Base-by-base conservation (phyloP, 1,140 invertebrate genomes). In the Neodiprion lecontei region DNA sequence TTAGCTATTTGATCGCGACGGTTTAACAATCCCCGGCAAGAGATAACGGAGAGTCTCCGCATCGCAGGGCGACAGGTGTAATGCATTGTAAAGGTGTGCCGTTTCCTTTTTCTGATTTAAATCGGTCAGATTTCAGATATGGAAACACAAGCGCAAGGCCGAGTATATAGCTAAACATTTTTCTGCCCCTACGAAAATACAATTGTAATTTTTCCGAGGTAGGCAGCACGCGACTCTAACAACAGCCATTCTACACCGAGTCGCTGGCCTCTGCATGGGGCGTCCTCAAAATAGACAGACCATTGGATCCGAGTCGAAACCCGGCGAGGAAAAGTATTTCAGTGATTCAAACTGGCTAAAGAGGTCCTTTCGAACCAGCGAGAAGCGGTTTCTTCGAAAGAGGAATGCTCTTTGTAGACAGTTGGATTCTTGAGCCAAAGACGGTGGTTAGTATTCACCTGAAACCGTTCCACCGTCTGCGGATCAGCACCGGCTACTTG, bases 251-350 rank as follows among this genome's bases (percentile, higher is more conserved):
- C 53, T 61, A 17, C 53, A 61, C 53, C 53, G n/a, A 12, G 53
- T 12, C 53, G 53, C n/a, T 61, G 53, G 53, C 53, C 53, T 61
- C 53, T 61, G 53, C 53, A 61, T 61, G 53, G 53, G 53, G 53
- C 53, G 11, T 61, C 9, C 53, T 17, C 5, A 61, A 61, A 61
- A 61, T 61, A 61, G 53, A 61, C 53, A 12, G 53, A 17, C 11
- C 11, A 61, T 5, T 61, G n/a, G 28, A 61, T 8, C 8, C n/a
- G 53, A 12, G 53, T 61, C 8, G 9, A 1, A 61, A 61, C 53
- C 9, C 53, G 11, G 53, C 11, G 53, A 61, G 11, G 5, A 0
- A 61, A 61, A 61, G 53, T 17, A 17, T 61, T 61, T 61, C 53
- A 61, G 9, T 61, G 53, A 14, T 61, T 61, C 53, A 61, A 61